These are phyloP conservation scores for Elachura formosa DNA, from an alignment of 2,113 vertebrate species.

Conservation along the genomic window DNA sequence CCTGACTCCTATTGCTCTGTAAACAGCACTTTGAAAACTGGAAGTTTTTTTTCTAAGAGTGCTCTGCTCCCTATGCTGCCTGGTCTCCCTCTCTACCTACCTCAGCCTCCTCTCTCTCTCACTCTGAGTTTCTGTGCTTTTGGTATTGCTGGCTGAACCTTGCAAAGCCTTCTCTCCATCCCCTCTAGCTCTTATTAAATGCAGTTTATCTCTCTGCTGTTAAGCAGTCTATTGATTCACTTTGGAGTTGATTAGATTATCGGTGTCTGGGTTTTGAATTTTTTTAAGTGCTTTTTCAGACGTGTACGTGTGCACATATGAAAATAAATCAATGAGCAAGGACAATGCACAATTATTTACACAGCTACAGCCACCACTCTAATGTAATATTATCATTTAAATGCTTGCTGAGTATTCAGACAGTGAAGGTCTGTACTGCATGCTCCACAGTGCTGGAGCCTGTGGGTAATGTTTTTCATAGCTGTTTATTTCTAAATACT, in stretches of 20 bases:
- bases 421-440: constrained; percentile 35
- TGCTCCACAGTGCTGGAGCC: constrained; percentile 43
- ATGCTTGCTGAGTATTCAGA: constrained; percentile 54
- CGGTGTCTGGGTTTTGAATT: constrained; percentile 35
- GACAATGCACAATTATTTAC: constrained; percentile 61
- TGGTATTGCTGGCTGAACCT: neutral
- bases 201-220: constrained; percentile 50
- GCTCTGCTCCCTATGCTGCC: neutral
- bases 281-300: constrained; percentile 38
- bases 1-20: neutral
- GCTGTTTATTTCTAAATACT: constrained; percentile 64
- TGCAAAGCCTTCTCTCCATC: neutral
- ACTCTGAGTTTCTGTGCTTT: neutral
- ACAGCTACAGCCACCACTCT: constrained; percentile 24
- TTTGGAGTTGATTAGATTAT: constrained; percentile 64
- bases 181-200: constrained; percentile 56
- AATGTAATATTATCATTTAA: constrained; percentile 60
- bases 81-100: neutral
- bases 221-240: constrained; percentile 60
- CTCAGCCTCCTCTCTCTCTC: neutral
- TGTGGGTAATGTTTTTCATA: constrained; percentile 53
- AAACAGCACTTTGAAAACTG: neutral
- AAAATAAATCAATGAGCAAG: constrained; percentile 49
- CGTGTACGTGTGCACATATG: neutral
- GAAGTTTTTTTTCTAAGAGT: neutral